Evolutionary conservation across 2,888 invertebrate species (phyloP).

Genomic region (Lutraria lutraria): DNA sequence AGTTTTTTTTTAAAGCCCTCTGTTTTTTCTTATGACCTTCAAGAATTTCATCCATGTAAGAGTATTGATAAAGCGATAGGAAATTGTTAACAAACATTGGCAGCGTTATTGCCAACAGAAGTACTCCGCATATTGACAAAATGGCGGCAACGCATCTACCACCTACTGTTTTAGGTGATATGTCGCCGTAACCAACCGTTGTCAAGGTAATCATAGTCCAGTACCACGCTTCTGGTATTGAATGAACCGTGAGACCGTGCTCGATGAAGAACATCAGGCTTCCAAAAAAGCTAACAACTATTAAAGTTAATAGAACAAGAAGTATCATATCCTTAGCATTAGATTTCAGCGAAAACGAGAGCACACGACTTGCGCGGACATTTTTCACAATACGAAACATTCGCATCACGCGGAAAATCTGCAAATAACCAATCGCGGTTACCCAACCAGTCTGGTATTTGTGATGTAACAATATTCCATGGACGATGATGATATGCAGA

Average conservation of each 20-base stretch:
- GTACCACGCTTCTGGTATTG: conserved; percentile 62
- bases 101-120: conserved; percentile 50
- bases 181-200: conserved; percentile 58
- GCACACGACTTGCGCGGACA: conserved; percentile 50
- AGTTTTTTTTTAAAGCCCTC: background rate
- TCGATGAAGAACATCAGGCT: conserved; percentile 58
- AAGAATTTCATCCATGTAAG: conserved; percentile 31
- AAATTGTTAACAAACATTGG: conserved; percentile 59
- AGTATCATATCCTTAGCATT: conserved; percentile 40
- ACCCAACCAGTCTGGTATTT: conserved; percentile 49
- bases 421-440: conserved; percentile 39
- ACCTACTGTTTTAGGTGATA: conserved; percentile 24
- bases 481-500: background rate
- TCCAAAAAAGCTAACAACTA: conserved; percentile 40
- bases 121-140: conserved; percentile 45
- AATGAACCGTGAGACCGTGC: conserved; percentile 27
- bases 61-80: conserved; percentile 48
- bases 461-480: conserved; percentile 20
- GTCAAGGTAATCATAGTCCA: conserved; percentile 52
- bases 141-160: conserved; percentile 35
- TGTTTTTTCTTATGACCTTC: background rate
- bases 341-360: conserved; percentile 37
- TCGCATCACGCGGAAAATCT: conserved; percentile 45
- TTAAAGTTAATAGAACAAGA: conserved; percentile 27
- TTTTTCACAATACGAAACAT: conserved; percentile 52